These are phyloP conservation scores for Larimichthys crocea DNA, from an alignment of 2,113 vertebrate species.

Conservation along the genomic window DNA sequence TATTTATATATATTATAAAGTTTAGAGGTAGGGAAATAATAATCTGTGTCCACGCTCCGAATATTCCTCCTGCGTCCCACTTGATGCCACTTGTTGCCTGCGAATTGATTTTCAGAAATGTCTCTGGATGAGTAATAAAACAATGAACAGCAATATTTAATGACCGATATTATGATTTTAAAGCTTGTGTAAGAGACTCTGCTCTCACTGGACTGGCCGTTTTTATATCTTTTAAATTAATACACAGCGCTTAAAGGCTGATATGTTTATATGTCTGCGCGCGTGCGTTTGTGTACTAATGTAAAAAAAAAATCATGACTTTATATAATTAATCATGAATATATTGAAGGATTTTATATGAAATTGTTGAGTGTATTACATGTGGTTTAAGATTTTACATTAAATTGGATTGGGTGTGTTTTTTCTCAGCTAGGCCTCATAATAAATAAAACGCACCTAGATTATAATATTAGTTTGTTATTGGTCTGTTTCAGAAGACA, in stretches of 20 bases:
- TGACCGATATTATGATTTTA: not conserved
- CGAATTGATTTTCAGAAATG: not conserved
- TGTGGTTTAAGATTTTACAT: not conserved
- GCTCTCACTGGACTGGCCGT: not conserved
- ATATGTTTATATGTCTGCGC: not conserved
- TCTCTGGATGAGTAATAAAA: not conserved
- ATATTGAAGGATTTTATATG: not conserved
- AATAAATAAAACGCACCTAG: slow-evolving; percentile 6
- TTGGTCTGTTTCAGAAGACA: not conserved
- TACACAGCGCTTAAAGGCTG: too few species aligned
- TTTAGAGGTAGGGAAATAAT: not conserved
- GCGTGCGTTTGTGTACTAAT: not conserved
- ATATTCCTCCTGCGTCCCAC: not conserved
- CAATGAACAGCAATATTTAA: not conserved
- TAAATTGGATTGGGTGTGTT: not conserved
- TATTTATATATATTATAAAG: not conserved
- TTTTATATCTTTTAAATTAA: not conserved
- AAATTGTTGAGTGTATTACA: not conserved
- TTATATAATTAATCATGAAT: not conserved
- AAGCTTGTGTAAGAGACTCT: not conserved
- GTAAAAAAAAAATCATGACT: not conserved
- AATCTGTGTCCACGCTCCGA: not conserved
- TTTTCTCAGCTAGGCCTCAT: slow-evolving; percentile 23
- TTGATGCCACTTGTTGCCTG: slow-evolving; percentile 69
- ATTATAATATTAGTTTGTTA: not conserved